Conservation (phyloP, 2,113 vertebrate species). For the Cryptotis parvus region DNA sequence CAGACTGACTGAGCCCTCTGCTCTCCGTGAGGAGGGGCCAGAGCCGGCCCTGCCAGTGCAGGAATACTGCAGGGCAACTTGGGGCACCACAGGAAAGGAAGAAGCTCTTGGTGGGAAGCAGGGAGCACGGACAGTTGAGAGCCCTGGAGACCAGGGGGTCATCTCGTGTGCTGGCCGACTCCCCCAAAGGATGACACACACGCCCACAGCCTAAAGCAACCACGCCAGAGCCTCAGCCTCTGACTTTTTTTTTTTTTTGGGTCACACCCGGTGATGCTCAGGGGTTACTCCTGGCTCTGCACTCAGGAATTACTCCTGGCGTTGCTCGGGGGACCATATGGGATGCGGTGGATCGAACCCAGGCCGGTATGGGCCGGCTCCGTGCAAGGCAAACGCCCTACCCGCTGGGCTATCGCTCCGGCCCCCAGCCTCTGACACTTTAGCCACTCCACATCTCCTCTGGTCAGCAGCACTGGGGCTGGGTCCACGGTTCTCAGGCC, state of each 20-base stretch:
- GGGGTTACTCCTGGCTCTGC: no score
- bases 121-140: not conserved
- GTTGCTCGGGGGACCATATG: no score
- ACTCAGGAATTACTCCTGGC: no score
- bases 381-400: no score
- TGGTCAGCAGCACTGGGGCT: not conserved
- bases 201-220: not conserved
- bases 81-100: not conserved
- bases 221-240: not conserved
- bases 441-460: not conserved
- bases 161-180: accelerated
- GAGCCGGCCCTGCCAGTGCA: not conserved
- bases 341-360: no score
- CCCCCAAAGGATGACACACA: not conserved
- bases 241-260: no score
- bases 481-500: not conserved
- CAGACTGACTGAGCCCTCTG: not conserved
- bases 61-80: not conserved
- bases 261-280: no score
- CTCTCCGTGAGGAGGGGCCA: not conserved
- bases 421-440: not conserved
- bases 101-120: not conserved
- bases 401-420: no score
- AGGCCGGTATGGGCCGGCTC: no score
- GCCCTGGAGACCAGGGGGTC: no score